Evolutionary conservation across 1,140 invertebrate genomes (phyloP), one percentile per base, ranked within the genome.

Genomic region (Drosophila dunni): DNA sequence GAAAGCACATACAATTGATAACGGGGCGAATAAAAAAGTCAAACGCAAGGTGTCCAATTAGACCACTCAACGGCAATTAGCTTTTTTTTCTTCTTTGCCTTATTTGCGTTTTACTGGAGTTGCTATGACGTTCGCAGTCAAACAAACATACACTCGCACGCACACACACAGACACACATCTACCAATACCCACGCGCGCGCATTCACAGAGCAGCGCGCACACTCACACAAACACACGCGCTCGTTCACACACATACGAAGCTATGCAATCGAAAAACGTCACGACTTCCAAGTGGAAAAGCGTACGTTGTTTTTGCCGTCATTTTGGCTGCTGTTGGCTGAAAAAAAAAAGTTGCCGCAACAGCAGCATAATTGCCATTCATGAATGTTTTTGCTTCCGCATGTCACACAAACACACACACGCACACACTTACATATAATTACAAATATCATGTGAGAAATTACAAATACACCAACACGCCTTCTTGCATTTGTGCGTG

Each of bases 201-300:
- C 48, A 66, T 46, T 44, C 44, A 17, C 17, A 66, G 64, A 36
- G 75, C 61, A 63, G 46, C 63, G 75, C 69, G 81, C 70, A 72
- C 61, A 72, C 67, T 57, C 45, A 38, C 68, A 75, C 56, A 72
- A 46, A 15, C 33, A 34, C 56, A 60, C 58, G 33, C 54, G 62
- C 60, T 50, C 10, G n/a, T 50, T 51, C 74, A 40, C 74, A 57
- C 53, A 36, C 44, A 54, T 45, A 46, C 40, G 46, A 46, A 56
- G 63, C 34, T 75, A 67, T 79, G 82, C 67, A 81, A 77, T 67
- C 70, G 83, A 58, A 82, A 86, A 84, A 89, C 84, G 84, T 90
- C 84, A 89, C 84, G 74, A 81, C 84, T 89, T 89, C 84, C 84
- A 78, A 89, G 85, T 83, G 84, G 80, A 89, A 88, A 88, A 83